Evolutionary conservation across 2,113 vertebrate species (phyloP), one percentile per base, ranked within the genome.

Genomic region (Danionella cerebrum): DNA sequence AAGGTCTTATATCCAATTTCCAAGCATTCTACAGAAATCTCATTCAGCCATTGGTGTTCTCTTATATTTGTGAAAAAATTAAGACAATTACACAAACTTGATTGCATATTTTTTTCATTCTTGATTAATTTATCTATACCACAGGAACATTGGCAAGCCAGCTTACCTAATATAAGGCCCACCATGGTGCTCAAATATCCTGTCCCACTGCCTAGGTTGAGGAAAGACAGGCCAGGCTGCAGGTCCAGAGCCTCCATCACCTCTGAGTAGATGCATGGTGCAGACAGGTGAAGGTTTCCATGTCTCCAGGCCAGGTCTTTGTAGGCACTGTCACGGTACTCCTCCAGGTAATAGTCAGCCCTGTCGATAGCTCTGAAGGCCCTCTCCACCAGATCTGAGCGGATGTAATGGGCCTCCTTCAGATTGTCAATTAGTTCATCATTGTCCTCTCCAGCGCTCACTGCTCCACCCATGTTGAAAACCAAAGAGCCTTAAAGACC

Each of bases 121-220:
- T n/a, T n/a, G n/a, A n/a, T n/a, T n/a, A n/a, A n/a, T n/a, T n/a
- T n/a, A n/a, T n/a, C n/a, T n/a, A n/a, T n/a, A n/a, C n/a, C n/a
- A n/a, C n/a, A n/a, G n/a, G n/a, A n/a, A n/a, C n/a, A n/a, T n/a
- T n/a, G n/a, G n/a, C n/a, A n/a, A n/a, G n/a, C n/a, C n/a, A n/a
- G n/a, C 80, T 80, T 82, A 99, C 96, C 95, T 69, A 98, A 72
- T 72, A 98, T 97, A 74, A 99, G 93, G 48, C 96, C 96, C 51
- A 97, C 96, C 96, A 99, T 97, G 52, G 95, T 98, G 84, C 95
- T 98, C 58, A 99, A 90, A 75, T 98, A 99, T 27, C 96, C 96
- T 0, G 96, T 99, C 57, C 96, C 96, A 22, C 96, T 98, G 81
- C 95, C 96, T 25, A 99, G 86, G 76, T 99, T 99, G 68, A 98